Percentiles rank a stretch among this genome's conserved stretches.
These are phyloP conservation scores for Pandion haliaetus DNA, from an alignment of 2,113 vertebrate genomes.

Conservation along the genomic window DNA sequence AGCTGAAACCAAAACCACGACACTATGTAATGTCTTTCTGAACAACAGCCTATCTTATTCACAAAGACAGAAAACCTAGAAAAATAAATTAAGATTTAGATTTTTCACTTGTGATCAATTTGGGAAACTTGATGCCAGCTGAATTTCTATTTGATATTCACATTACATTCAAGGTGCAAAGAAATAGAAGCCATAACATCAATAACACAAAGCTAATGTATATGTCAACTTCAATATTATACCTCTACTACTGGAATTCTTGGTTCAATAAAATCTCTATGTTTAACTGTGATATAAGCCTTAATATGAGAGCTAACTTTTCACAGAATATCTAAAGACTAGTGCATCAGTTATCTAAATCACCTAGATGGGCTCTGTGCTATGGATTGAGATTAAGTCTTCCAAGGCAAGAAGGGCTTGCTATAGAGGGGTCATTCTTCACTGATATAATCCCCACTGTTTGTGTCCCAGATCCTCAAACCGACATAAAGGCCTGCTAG, in stretches of 20 bases:
- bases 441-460: neutral
- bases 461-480: neutral
- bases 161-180: conserved; percentile 25
- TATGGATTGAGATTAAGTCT: neutral
- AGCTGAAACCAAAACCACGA: no score
- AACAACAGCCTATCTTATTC: conserved; percentile 16
- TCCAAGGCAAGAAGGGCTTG: neutral
- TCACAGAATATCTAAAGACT: neutral
- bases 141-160: conserved; percentile 25
- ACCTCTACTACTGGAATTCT: neutral
- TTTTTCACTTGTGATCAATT: conserved; percentile 33
- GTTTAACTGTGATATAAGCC: neutral
- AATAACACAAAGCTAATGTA: conserved; percentile 48
- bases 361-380: neutral
- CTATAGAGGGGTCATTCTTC: neutral
- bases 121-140: neutral
- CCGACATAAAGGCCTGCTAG: neutral
- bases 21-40: neutral
- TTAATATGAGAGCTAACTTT: neutral
- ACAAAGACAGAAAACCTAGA: neutral
- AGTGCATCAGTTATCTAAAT: conserved; percentile 2
- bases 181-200: conserved; percentile 45
- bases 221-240: conserved; percentile 32
- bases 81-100: conserved; percentile 47
- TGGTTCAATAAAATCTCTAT: conserved; percentile 15